Base-by-base conservation (phyloP, 2,797 vertebrate species). In the Cygnus olor region DNA sequence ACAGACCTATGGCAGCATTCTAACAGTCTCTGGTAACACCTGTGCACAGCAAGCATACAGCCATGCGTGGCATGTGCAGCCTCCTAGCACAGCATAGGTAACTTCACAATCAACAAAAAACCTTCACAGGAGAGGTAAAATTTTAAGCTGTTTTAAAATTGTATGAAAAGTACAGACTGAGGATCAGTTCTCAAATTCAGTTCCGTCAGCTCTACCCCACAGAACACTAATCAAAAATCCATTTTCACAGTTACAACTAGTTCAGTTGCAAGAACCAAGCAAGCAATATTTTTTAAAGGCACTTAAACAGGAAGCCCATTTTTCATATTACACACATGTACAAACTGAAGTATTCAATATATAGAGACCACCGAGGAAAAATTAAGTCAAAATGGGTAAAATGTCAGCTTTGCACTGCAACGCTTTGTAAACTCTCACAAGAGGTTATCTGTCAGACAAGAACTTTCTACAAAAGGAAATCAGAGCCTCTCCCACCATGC, bases 401-500 rank as follows among this genome's bases (percentile, higher is more conserved):
- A 44, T 7, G 32, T 69, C 64, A 70, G 42, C 65, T 74, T 81
- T 80, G 34, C 65, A 53, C 10, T 63, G 54, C 3, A 32, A 51
- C 30, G 25, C 34, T 84, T 63, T 80, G 38, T 60, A 85, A 85
- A 85, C 34, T 84, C 68, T 68, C 53, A 80, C n/a, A 79, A 49
- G 42, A 92, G 25, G 49, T 18, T 74, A 7, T 49, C 17, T 89
- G 36, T 60, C 49, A 65, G 61, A 80, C 66, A 91, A 34, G 36
- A 53, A 66, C 45, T 66, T 93, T 49, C 71, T 80, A 66, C 92
- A 95, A 92, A 79, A 28, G 63, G 71, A 79, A 85, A 90, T 15
- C 15, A 68, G 72, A 85, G 57, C 73, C 63, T 87, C 51, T 88
- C 63, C 72, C 78, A 89, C 27, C 32, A 73, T 2, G 12, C n/a